Evolutionary conservation across 2,888 invertebrate genomes (phyloP), one percentile per base, ranked within the genome.

Genomic region (Diaphora mendica): DNA sequence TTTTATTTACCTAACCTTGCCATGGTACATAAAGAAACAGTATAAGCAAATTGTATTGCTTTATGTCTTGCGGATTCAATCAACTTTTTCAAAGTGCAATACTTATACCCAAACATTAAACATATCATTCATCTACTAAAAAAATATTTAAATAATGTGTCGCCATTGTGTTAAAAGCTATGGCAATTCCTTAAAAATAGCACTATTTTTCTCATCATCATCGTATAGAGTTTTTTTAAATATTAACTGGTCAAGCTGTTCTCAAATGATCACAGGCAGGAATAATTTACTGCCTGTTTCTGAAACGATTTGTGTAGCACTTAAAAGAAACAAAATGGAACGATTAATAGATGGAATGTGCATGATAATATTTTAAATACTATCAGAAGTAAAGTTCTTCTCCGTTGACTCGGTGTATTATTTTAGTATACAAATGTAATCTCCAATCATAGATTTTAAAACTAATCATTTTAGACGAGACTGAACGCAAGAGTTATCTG

Each of bases 401-500:
- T 79, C 30, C 86, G 84, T 81, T 74, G 75, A 75, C 79, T 78
- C 78, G 66, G 71, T 76, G 73, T 35, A 59, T 72, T 85, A 85
- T 83, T 82, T 78, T 81, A 81, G 81, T 82, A 80, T 72, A 68
- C 79, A 75, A 74, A 77, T 82, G 70, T 87, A 87, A 82, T 87
- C 87, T 85, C 86, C 77, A 82, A 77, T 83, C 75, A 85, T 84
- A 84, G 85, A 85, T 82, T 81, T 89, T 88, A 85, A 86, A 83
- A 86, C 83, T 84, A 88, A 91, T 92, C 89, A 91, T 90, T 91
- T 93, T 94, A 94, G 94, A 90, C 85, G 94, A 94, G 95, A 95
- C 95, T 95, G 95, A 95, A 88, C 90, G 90, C 90, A 89, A 85
- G 87, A 80, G 87, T 86, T 88, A 86, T 87, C 87, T 86, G 87